These are phyloP conservation scores for Eurytoma adleriae DNA, from an alignment of 2,888 invertebrate genomes.

Conservation along the genomic window DNA sequence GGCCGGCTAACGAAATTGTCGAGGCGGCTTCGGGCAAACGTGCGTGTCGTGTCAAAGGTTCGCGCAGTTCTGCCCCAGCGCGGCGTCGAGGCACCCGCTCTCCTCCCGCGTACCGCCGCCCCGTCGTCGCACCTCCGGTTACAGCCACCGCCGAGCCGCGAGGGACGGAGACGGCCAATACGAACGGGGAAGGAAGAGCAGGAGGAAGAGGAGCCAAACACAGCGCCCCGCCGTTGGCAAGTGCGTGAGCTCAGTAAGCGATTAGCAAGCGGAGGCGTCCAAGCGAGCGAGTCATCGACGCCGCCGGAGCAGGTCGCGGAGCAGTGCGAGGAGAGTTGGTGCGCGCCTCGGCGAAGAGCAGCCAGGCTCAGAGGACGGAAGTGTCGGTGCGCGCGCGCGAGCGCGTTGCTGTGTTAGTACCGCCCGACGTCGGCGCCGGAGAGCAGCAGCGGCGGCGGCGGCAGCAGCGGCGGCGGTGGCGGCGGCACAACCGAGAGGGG, in stretches of 20 bases:
- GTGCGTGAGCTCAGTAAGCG: not conserved
- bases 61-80: not conserved
- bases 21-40: not conserved
- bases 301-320: not conserved
- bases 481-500: not conserved
- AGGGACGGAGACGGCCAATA: not conserved
- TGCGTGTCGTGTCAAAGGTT: not conserved
- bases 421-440: conserved; percentile 35
- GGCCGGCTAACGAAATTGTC: conserved; percentile 32
- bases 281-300: not conserved
- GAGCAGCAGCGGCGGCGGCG: conserved; percentile 11
- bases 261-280: not conserved
- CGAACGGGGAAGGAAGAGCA: not conserved
- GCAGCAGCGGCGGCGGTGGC: not conserved
- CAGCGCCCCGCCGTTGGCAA: not conserved
- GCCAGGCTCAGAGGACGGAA: conserved; percentile 32
- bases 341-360: not conserved
- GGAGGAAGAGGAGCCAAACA: not conserved
- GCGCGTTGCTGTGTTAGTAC: not conserved
- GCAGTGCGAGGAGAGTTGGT: not conserved
- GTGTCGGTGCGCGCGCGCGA: conserved; percentile 43
- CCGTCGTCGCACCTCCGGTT: not conserved
- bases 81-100: not conserved
- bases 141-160: not conserved
- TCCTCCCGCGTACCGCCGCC: not conserved